Conservation (phyloP, 2,888 invertebrate genomes). For the Torymus texanus region DNA sequence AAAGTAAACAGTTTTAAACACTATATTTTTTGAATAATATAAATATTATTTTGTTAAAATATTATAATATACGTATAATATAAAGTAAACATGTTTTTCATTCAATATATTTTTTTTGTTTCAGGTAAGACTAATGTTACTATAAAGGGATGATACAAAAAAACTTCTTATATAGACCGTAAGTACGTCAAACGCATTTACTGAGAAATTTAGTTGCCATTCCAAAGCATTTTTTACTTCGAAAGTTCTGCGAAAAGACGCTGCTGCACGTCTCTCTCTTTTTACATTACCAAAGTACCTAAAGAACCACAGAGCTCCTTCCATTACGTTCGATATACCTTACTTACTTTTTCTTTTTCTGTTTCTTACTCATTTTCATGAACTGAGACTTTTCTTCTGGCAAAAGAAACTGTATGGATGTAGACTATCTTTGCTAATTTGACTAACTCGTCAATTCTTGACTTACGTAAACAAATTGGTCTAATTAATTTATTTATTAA, state of each 20-base stretch:
- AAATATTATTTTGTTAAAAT: too few relatives aligned
- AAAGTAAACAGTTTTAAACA: too few relatives aligned
- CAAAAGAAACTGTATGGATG: not conserved
- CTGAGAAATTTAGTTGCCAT: constrained; percentile 10
- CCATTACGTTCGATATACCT: constrained; percentile 43
- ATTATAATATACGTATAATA: too few relatives aligned
- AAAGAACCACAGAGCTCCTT: constrained; percentile 32
- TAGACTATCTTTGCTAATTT: too few relatives aligned
- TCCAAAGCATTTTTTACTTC: not conserved
- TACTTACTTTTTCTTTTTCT: constrained; percentile 6
- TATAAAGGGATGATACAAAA: not conserved
- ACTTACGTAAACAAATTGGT: too few relatives aligned
- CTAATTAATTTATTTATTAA: too few relatives aligned
- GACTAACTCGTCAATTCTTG: too few relatives aligned
- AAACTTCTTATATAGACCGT: not conserved
- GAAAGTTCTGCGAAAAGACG: not conserved
- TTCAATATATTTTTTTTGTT: constrained; percentile 56
- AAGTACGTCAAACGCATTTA: constrained; percentile 10
- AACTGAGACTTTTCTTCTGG: not conserved
- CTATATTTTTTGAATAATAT: too few relatives aligned
- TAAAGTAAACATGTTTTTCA: not conserved
- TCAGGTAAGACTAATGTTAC: constrained; percentile 60
- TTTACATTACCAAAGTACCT: not conserved
- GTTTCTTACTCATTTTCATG: not conserved
- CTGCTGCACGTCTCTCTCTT: constrained; percentile 4